Conservation (phyloP, 2,113 vertebrate species). For the Microcebus tavaratra region DNA sequence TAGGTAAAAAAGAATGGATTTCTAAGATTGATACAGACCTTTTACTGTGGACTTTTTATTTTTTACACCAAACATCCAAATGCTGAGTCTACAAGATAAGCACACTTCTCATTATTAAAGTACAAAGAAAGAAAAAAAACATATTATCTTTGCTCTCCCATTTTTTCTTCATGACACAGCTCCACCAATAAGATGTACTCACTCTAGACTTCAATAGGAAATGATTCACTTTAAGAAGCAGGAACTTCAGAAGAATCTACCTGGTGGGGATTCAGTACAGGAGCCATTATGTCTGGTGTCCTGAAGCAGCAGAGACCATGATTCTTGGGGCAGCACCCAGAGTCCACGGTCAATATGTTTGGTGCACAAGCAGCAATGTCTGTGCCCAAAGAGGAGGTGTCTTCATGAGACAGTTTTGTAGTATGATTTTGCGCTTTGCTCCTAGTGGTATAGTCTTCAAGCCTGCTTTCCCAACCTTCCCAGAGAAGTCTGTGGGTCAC, state of each 20-base stretch:
- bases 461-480: background rate
- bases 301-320: background rate
- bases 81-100: background rate
- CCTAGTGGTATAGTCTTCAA: background rate
- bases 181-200: background rate
- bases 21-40: background rate
- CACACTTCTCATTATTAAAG: background rate
- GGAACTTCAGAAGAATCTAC: background rate
- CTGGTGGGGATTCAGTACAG: fast-evolving
- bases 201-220: background rate
- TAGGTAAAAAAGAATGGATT: background rate
- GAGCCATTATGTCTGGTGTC: background rate
- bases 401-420: background rate
- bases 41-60: background rate
- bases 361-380: background rate
- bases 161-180: background rate
- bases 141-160: background rate
- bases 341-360: background rate
- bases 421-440: background rate
- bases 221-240: background rate
- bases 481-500: background rate
- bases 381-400: background rate
- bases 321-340: fast-evolving
- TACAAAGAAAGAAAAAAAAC: background rate
- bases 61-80: background rate